Conservation (phyloP, 53 echinoderm and acorn worm species). For the Henricia sp. region DNA sequence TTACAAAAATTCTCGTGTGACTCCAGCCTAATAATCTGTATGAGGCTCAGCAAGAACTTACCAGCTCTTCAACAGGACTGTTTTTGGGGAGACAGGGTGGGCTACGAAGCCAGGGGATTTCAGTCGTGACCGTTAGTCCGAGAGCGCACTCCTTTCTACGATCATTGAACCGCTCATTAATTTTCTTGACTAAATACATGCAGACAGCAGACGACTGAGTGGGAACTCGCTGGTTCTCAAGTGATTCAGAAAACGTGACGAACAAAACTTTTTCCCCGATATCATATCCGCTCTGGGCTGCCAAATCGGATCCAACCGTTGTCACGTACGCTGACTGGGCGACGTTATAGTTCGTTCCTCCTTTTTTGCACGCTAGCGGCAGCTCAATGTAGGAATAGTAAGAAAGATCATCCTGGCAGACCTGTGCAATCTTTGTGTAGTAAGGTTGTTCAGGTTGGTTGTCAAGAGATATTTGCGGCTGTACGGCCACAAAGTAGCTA, state of each 20-base stretch:
- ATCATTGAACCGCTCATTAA: conserved; percentile 66
- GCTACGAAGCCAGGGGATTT: conserved; percentile 65
- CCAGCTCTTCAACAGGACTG: background rate
- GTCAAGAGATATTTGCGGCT: conserved; percentile 34
- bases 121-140: conserved; percentile 22
- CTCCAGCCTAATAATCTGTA: background rate
- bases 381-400: conserved; percentile 88
- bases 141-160: conserved; percentile 68
- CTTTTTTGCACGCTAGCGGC: conserved; percentile 71
- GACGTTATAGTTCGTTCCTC: conserved; percentile 71
- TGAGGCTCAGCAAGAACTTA: background rate
- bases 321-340: conserved; percentile 89
- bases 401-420: conserved; percentile 72
- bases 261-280: conserved; percentile 76
- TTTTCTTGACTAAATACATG: conserved; percentile 78
- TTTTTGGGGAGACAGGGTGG: background rate
- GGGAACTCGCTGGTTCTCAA: conserved; percentile 56
- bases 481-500: conserved; percentile 86
- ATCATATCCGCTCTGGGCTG: conserved; percentile 2
- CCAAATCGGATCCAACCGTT: conserved; percentile 61
- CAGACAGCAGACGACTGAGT: conserved; percentile 84
- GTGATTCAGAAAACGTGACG: conserved; percentile 78
- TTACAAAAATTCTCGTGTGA: too few species aligned
- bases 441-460: conserved; percentile 17
- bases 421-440: conserved; percentile 78